phyloP scores from a whole-genome alignment of 2,797 vertebrate genomes.

The Lateolabrax maculatus region DNA sequence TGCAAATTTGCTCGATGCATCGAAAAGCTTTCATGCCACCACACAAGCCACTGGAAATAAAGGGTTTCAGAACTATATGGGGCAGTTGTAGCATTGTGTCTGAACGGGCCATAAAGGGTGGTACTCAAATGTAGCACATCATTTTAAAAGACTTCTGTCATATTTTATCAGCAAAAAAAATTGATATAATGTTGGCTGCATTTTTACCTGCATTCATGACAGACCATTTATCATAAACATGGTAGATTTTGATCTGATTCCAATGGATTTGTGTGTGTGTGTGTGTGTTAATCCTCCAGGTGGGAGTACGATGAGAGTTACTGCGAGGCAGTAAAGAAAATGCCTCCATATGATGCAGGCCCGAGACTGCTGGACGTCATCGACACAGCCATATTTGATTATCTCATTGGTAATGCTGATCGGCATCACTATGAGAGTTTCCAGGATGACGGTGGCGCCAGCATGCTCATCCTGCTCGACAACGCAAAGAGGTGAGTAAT shows the following conservation, averaged over 20 bases:
- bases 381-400: slow-evolving; percentile 96
- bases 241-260: neutral
- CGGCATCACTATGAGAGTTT: slow-evolving; percentile 99
- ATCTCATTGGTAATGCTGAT: slow-evolving; percentile 97
- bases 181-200: neutral
- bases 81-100: no score
- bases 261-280: neutral
- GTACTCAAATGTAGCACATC: no score
- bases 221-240: neutral
- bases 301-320: slow-evolving; percentile 99
- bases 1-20: no score
- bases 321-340: slow-evolving; percentile 98
- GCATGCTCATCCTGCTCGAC: slow-evolving; percentile 98
- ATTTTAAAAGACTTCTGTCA: no score
- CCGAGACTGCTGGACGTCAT: slow-evolving; percentile 96
- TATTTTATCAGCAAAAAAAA: no score
- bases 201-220: neutral
- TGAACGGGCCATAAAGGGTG: no score
- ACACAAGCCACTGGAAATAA: no score
- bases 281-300: slow-evolving; percentile 74
- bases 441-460: slow-evolving; percentile 97
- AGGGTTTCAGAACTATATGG: no score
- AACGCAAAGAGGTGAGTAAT: slow-evolving; percentile 94
- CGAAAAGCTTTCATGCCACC: no score
- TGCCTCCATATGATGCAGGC: slow-evolving; percentile 95